A percentile compares a stretch with the other conserved stretches of the same genome.
These are phyloP conservation scores for Ashinkailepas kermadecensis DNA, from an alignment of 2,888 invertebrate species.

Conservation along the genomic window DNA sequence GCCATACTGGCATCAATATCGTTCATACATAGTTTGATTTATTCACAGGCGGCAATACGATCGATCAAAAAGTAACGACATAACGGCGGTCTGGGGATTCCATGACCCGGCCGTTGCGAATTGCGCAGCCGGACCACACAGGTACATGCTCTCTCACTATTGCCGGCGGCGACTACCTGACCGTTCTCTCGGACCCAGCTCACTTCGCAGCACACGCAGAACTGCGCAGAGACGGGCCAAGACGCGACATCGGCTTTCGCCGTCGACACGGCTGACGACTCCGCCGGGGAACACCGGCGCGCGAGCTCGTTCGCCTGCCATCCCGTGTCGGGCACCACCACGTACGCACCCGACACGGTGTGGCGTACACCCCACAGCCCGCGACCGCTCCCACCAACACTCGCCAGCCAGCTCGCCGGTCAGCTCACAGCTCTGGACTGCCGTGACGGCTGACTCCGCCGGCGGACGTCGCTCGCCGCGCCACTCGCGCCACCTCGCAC, in stretches of 20 bases:
- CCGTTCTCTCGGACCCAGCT: not conserved
- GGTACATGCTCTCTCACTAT: not conserved
- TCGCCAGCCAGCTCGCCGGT: not conserved
- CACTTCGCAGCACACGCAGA: not conserved
- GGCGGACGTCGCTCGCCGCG: too few relatives aligned
- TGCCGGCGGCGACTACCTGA: not conserved
- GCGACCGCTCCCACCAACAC: not conserved
- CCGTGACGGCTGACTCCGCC: not conserved
- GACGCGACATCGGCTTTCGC: not conserved
- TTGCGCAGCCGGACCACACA: not conserved
- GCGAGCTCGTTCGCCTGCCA: too few relatives aligned
- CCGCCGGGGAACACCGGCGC: too few relatives aligned
- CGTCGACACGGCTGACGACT: too few relatives aligned
- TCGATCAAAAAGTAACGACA: not conserved
- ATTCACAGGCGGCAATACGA: not conserved
- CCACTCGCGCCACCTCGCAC: not conserved
- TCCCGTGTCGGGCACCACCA: too few relatives aligned
- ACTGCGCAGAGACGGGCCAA: not conserved
- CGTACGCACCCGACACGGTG: too few relatives aligned
- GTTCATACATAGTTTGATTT: not conserved
- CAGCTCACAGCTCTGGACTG: too few relatives aligned
- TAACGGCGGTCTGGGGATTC: not conserved
- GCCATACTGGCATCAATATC: too few relatives aligned
- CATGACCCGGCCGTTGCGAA: not conserved
- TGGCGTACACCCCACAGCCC: too few relatives aligned